Conservation (phyloP, 2,113 vertebrate genomes). For the Chascanopsetta lugubris region DNA sequence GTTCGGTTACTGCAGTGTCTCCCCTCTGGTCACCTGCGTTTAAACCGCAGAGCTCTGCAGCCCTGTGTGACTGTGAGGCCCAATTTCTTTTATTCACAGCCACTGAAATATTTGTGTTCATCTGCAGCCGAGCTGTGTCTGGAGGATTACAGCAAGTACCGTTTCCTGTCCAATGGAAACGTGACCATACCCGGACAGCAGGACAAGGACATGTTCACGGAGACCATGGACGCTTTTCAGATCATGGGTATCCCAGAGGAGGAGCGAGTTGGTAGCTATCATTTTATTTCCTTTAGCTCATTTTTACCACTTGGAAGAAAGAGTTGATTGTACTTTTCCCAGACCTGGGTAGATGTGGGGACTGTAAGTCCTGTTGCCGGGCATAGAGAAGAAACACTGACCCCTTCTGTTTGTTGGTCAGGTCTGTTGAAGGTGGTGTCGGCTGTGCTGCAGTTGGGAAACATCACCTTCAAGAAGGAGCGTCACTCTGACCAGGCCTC, state of each 20-base stretch:
- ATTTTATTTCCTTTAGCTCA: neutral
- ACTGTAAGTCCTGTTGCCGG: neutral
- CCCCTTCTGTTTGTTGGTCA: constrained; percentile 51
- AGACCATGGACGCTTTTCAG: constrained; percentile 94
- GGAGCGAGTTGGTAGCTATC: constrained; percentile 51
- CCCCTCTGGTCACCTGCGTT: neutral
- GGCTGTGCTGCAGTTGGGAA: constrained; percentile 93
- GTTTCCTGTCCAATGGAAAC: constrained; percentile 94
- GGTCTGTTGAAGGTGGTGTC: constrained; percentile 93
- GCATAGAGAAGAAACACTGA: constrained; percentile 1
- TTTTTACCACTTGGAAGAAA: neutral
- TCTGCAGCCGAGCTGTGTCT: constrained; percentile 79
- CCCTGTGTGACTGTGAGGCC: neutral
- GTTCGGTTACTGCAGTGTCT: neutral
- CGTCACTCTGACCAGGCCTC: constrained; percentile 96
- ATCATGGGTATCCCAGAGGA: constrained; percentile 96
- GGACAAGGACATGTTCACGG: constrained; percentile 93
- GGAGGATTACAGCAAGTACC: constrained; percentile 92
- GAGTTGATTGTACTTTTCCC: no score
- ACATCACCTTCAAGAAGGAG: constrained; percentile 97
- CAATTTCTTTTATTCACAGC: neutral
- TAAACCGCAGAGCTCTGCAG: neutral
- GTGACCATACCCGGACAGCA: constrained; percentile 95
- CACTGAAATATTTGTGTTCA: neutral
- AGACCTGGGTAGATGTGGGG: no score